Evolutionary conservation across 2,888 invertebrate genomes (phyloP), one percentile per base, ranked within the genome.

Genomic region (Orthosia cruda): DNA sequence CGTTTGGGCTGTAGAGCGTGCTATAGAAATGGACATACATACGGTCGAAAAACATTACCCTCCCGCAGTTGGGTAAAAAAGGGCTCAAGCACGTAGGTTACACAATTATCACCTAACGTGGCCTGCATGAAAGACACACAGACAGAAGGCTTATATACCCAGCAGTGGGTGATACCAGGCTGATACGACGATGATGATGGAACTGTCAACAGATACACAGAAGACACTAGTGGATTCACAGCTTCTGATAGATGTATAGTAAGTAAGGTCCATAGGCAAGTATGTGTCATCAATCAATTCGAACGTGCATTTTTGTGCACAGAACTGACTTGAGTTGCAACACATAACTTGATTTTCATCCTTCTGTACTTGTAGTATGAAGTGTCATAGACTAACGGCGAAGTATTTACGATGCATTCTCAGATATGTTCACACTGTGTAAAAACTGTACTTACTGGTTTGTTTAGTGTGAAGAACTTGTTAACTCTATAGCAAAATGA

Each of bases 301-400:
- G 50, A n/a, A 15, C 47, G n/a, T 3, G 3, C 2, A 26, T 16
- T 26, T n/a, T 49, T 32, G 20, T 9, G n/a, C 1, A 18, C 32
- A 32, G 26, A 57, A 26, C 12, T 26, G 7, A 47, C 12, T 3
- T 4, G 23, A 64, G 18, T 52, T 23, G 15, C 7, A 12, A 52
- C 15, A 52, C 4, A 54, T 13, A 26, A 54, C 9, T 71, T 26
- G 15, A 71, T 26, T 26, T 49, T 3, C 49, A 57, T 20, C 16
- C 18, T 61, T 49, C 4, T 9, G n/a, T 55, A 50, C 13, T 64
- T 32, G 13, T n/a, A n/a, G 23, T 7, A 15, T 15, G 26, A 71
- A 57, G 69, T 20, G 61, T 69, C 69, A 69, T 69, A 62, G 26
- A 40, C 20, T 57, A 75, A 62, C 75, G 69, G 62, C 20, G 32